phyloP scores from a whole-genome alignment of 2,797 vertebrate species.

The Gadopsis bispinosus region DNA sequence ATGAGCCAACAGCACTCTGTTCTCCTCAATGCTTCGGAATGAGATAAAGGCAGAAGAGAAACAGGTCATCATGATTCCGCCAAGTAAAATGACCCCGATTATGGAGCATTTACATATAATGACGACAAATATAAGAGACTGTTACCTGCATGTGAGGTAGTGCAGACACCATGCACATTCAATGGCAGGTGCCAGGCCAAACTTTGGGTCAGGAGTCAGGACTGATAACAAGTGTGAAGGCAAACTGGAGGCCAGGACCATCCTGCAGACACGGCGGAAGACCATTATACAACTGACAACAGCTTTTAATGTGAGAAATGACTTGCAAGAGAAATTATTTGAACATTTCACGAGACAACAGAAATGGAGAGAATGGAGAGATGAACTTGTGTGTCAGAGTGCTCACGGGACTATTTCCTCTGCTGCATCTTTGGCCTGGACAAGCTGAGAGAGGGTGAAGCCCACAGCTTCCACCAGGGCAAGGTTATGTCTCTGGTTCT shows the following conservation, averaged over 20 bases:
- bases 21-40: constrained; percentile 78
- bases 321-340: not conserved
- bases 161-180: constrained; percentile 97
- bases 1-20: constrained; percentile 76
- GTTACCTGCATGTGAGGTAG: constrained; percentile 91
- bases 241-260: constrained; percentile 86
- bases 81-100: not conserved
- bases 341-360: not conserved
- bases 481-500: constrained; percentile 88
- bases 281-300: not conserved
- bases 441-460: constrained; percentile 94
- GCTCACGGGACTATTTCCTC: constrained; percentile 90
- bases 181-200: constrained; percentile 87
- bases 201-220: constrained; percentile 84
- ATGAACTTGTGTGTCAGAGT: not conserved
- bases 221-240: constrained; percentile 86
- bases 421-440: constrained; percentile 89
- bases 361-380: not conserved
- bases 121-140: not conserved
- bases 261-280: constrained; percentile 76
- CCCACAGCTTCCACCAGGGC: constrained; percentile 92
- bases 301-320: not conserved
- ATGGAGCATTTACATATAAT: not conserved
- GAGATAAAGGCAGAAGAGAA: constrained; percentile 25
- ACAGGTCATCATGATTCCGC: not conserved